These are phyloP conservation scores for Oxytorus armatus DNA, from an alignment of 2,888 invertebrate species.

Conservation along the genomic window DNA sequence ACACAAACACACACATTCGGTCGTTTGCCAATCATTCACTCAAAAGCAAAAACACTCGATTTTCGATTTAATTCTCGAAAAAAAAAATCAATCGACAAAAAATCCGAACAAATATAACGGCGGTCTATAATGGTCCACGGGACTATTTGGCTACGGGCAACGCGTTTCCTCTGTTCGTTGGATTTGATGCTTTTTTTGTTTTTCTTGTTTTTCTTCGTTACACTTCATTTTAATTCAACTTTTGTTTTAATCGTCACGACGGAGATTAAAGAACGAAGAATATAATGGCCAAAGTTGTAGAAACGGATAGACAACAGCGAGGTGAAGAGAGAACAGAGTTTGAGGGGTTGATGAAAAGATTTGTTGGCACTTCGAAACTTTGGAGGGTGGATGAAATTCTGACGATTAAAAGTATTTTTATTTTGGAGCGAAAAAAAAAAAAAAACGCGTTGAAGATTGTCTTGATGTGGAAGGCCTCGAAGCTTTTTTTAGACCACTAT, in stretches of 20 bases:
- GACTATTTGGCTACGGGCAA: conserved; percentile 83
- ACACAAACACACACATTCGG: conserved; percentile 10
- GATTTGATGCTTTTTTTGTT: conserved; percentile 48
- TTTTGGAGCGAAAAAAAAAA: too few relatives aligned
- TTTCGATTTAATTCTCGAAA: too few relatives aligned
- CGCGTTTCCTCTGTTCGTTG: conserved; percentile 61
- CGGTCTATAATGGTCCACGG: conserved; percentile 81
- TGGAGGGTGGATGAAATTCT: too few relatives aligned
- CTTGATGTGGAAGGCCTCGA: too few relatives aligned
- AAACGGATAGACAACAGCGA: conserved; percentile 66
- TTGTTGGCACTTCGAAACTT: too few relatives aligned
- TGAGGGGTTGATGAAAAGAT: too few relatives aligned
- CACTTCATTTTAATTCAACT: background rate
- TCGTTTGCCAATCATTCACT: conserved; percentile 13
- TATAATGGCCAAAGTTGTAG: conserved; percentile 79
- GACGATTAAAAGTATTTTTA: too few relatives aligned
- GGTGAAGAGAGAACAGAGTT: too few relatives aligned
- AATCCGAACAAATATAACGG: conserved; percentile 75
- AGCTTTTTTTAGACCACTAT: too few relatives aligned
- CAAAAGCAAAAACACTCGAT: conserved; percentile 19
- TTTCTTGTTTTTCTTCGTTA: conserved; percentile 54
- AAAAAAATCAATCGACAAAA: too few relatives aligned
- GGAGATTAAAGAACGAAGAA: background rate
- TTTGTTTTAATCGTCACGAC: background rate
- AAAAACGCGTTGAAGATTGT: too few relatives aligned